Percentiles rank a stretch among this genome's conserved stretches.
Conservation (phyloP, 2,113 vertebrate species). For the Syngnathus floridae region DNA sequence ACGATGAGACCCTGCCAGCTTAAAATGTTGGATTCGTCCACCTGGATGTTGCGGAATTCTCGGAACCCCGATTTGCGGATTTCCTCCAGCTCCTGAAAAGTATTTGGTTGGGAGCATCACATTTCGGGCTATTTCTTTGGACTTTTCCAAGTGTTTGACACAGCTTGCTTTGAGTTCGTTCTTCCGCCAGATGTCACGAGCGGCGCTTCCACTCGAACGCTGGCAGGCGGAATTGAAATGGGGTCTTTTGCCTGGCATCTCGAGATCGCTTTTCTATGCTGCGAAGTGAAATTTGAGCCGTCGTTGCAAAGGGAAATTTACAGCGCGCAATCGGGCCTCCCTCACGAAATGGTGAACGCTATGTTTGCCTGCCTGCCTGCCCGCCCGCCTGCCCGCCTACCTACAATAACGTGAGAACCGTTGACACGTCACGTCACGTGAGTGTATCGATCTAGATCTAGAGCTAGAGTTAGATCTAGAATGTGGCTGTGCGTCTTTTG, state of each 20-base stretch:
- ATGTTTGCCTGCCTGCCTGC: no score
- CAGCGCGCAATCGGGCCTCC: no score
- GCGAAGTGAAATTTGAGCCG: no score
- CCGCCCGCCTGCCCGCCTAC: no score
- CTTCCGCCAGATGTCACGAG: no score
- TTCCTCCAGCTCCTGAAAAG: constrained; percentile 87
- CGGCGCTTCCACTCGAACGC: no score
- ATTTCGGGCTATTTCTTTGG: no score
- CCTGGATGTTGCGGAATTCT: constrained; percentile 91
- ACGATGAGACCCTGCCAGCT: constrained; percentile 96
- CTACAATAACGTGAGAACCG: not conserved
- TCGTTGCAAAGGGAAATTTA: no score
- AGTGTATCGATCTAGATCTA: not conserved
- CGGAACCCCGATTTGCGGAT: constrained; percentile 87
- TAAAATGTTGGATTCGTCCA: constrained; percentile 93
- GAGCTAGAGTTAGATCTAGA: not conserved
- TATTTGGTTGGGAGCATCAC: not conserved
- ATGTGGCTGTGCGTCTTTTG: not conserved
- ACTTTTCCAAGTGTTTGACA: no score
- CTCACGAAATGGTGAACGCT: not conserved
- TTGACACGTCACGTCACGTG: not conserved
- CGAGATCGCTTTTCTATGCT: not conserved
- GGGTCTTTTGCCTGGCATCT: not conserved
- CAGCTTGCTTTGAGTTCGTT: no score
- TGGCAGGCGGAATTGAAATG: no score